Conservation (phyloP, 2,797 vertebrate species). For the Alauda arvensis region DNA sequence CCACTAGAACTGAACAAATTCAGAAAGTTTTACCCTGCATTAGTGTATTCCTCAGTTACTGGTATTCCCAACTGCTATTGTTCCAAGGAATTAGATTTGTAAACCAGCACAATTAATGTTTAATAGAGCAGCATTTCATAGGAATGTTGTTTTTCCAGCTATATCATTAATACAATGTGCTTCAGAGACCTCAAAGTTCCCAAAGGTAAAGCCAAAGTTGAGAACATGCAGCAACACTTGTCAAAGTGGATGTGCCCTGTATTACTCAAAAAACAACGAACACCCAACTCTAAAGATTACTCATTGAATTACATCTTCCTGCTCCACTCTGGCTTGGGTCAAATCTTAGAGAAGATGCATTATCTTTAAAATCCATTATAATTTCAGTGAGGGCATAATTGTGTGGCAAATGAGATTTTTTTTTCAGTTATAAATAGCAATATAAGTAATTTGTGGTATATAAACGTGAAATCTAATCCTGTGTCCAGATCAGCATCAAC, state of each 20-base stretch:
- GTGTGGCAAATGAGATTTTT: background rate
- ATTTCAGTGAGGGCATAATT: background rate
- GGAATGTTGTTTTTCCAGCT: background rate
- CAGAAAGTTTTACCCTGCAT: background rate
- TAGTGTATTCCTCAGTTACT: background rate
- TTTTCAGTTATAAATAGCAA: background rate
- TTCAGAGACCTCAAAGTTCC: background rate
- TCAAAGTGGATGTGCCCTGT: background rate
- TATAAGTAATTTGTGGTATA: background rate
- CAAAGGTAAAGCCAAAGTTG: background rate
- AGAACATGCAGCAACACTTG: background rate
- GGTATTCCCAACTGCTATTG: background rate
- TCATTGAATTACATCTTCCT: background rate
- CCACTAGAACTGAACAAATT: background rate
- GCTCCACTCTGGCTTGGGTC: background rate
- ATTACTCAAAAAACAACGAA: background rate
- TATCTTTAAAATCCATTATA: background rate
- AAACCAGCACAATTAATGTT: background rate
- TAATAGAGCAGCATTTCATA: background rate
- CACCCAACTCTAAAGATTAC: background rate
- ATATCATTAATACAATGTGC: background rate
- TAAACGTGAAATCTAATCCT: background rate
- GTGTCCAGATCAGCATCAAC: background rate
- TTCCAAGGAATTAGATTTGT: background rate
- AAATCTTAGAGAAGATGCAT: background rate